Percentiles rank a stretch among this genome's conserved stretches.
Conservation (phyloP, 64 coral and sea anemone species). For the Stylophora pistillata region DNA sequence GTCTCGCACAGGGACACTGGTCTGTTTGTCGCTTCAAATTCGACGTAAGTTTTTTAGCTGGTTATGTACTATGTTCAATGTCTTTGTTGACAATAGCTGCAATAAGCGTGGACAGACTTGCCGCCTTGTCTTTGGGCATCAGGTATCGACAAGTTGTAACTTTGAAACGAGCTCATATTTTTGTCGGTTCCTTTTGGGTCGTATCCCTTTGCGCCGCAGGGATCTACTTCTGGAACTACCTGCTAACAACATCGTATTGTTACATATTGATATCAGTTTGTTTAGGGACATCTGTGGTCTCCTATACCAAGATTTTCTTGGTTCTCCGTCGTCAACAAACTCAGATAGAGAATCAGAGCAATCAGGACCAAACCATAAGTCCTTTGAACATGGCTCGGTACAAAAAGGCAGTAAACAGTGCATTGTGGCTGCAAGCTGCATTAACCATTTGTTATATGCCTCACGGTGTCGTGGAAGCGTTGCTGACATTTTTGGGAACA, state of each 20-base stretch:
- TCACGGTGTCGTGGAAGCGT: neutral
- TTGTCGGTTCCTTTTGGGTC: neutral
- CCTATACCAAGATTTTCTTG: neutral
- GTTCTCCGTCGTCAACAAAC: neutral
- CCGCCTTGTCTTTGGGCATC: neutral
- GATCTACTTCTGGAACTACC: neutral
- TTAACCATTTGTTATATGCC: neutral
- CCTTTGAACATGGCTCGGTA: neutral
- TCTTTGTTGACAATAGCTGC: neutral
- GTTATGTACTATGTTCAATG: neutral
- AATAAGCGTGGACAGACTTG: neutral
- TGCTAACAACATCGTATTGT: neutral
- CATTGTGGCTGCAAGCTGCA: neutral
- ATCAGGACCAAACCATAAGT: neutral
- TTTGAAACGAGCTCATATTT: neutral
- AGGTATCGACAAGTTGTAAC: slow-evolving; percentile 7
- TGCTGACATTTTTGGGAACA: neutral
- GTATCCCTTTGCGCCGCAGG: neutral
- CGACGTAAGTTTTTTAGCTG: neutral
- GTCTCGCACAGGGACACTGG: neutral
- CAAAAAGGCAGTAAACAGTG: neutral
- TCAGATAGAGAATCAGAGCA: neutral
- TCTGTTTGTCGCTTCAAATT: neutral
- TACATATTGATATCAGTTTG: neutral
- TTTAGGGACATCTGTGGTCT: neutral